Percentiles rank a stretch among this genome's conserved stretches.
Evolutionary conservation across 2,797 vertebrate species (phyloP).

Genomic region (Darevskia mixta): DNA sequence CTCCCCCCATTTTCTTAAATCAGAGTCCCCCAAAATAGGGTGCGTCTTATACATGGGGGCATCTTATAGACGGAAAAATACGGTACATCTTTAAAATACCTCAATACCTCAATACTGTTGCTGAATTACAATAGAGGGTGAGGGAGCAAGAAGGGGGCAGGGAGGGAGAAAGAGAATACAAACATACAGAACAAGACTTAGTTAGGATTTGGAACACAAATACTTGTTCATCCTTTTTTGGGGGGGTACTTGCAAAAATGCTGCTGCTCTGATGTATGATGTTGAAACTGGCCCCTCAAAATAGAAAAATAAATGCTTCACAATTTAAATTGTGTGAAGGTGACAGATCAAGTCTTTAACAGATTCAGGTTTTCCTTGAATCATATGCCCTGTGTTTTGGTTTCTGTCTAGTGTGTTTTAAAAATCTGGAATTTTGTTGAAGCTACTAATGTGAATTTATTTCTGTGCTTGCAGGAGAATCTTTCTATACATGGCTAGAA

Average conservation of each 20-base stretch:
- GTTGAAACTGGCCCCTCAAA: not conserved
- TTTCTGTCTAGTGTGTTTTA: not conserved
- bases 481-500: conserved; percentile 96
- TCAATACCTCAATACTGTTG: not conserved
- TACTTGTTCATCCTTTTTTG: not conserved
- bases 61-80: no score
- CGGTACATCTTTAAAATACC: not conserved
- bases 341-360: not conserved
- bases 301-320: not conserved
- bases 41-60: no score
- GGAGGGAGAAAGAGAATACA: no score
- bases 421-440: not conserved
- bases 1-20: no score
- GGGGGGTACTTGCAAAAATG: not conserved
- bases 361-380: not conserved
- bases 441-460: conserved; percentile 52
- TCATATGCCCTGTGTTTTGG: not conserved
- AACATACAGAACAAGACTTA: not conserved
- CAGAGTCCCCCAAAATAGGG: no score
- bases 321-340: not conserved
- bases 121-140: not conserved
- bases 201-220: not conserved
- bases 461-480: conserved; percentile 84
- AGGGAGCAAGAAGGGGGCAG: not conserved
- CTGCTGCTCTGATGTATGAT: not conserved